These are phyloP conservation scores for Antennarius maculatus DNA, from an alignment of 2,797 vertebrate species.

Conservation along the genomic window DNA sequence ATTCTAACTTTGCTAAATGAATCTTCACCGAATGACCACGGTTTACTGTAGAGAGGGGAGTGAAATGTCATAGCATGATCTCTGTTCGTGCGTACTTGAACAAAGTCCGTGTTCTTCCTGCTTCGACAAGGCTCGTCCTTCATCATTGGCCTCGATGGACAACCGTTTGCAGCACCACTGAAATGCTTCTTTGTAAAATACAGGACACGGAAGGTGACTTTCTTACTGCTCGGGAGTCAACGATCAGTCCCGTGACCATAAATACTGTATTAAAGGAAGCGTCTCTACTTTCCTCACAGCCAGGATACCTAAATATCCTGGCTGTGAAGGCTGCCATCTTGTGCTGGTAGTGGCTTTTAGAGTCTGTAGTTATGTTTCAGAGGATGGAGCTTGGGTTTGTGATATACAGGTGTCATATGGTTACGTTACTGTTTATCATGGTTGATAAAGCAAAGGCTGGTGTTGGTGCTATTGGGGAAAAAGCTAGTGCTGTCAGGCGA, in stretches of 20 bases:
- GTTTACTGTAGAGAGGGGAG: conserved; percentile 30
- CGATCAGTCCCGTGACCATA: background rate
- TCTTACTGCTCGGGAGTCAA: background rate
- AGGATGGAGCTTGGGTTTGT: no score
- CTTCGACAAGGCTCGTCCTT: conserved; percentile 42
- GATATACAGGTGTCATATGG: no score
- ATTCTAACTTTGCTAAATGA: conserved; percentile 7
- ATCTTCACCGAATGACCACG: conserved; percentile 13
- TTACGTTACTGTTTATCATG: no score
- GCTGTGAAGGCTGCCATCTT: no score
- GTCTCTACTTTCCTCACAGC: no score
- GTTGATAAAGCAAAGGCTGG: no score
- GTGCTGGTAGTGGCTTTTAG: no score
- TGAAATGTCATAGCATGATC: conserved; percentile 49
- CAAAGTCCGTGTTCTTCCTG: conserved; percentile 29
- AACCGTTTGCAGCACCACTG: conserved; percentile 22
- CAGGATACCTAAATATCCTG: no score
- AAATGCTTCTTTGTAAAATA: conserved; percentile 22
- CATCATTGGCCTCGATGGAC: conserved; percentile 39
- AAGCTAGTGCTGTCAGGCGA: no score
- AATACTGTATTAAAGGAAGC: background rate
- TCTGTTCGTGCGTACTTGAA: conserved; percentile 43
- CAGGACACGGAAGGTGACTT: conserved; percentile 13
- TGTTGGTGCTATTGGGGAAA: no score
- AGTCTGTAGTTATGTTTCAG: no score